Conservation (phyloP, 2,888 invertebrate species). For the Sicus ferrugineus region DNA sequence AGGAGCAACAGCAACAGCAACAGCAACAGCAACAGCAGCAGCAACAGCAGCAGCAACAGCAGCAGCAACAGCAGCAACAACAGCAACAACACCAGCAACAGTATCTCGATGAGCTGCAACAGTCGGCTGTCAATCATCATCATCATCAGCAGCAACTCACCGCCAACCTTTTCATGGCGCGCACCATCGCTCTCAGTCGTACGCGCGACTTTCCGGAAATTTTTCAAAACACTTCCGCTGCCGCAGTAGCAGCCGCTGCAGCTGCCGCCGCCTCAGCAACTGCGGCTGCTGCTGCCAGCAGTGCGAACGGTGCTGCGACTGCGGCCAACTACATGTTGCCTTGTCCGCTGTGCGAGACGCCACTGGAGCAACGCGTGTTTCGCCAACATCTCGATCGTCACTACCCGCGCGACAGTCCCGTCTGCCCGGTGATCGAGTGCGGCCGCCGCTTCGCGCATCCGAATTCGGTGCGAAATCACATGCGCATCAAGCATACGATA, state of each 20-base stretch:
- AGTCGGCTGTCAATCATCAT: constrained; percentile 59
- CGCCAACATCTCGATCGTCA: constrained; percentile 81
- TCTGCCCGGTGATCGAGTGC: constrained; percentile 80
- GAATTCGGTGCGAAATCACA: constrained; percentile 86
- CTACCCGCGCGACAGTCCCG: constrained; percentile 84
- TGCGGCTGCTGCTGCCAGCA: constrained; percentile 45
- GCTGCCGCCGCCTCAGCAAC: constrained; percentile 53
- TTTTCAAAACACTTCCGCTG: constrained; percentile 62
- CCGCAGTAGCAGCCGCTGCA: constrained; percentile 61
- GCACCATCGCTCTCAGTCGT: constrained; percentile 60
- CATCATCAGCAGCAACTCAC: constrained; percentile 61
- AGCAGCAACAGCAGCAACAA: constrained; percentile 54
- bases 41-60: constrained; percentile 48
- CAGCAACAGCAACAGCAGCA: constrained; percentile 45
- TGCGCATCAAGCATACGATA: constrained; percentile 82
- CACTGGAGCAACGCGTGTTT: constrained; percentile 72
- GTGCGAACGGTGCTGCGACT: constrained; percentile 39
- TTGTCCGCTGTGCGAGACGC: constrained; percentile 79
- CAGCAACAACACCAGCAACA: constrained; percentile 57
- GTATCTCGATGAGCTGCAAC: constrained; percentile 58
- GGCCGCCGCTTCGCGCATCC: constrained; percentile 81
- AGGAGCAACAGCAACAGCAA: constrained; percentile 46
- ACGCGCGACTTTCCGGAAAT: constrained; percentile 61
- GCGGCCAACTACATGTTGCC: constrained; percentile 64
- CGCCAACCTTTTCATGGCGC: constrained; percentile 64